These are phyloP conservation scores for Neostethus bicornis DNA, from an alignment of 2,797 vertebrate genomes.

Conservation along the genomic window DNA sequence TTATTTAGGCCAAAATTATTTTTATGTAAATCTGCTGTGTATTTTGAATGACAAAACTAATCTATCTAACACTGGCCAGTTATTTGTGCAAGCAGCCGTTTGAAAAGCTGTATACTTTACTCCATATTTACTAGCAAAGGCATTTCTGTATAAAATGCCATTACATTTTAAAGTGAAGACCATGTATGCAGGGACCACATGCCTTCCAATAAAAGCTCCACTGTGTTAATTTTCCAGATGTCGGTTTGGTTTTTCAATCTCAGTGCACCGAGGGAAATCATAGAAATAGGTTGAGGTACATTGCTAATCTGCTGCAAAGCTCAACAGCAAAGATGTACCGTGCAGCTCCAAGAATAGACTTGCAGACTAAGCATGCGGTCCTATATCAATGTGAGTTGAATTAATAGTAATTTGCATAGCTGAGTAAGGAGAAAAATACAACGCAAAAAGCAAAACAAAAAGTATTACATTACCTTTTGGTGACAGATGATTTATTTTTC, in stretches of 20 bases:
- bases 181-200: background rate
- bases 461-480: no score
- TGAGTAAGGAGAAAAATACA: background rate
- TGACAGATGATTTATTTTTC: no score
- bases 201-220: background rate
- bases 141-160: no score
- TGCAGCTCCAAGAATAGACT: conserved; percentile 14
- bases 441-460: background rate
- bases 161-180: no score
- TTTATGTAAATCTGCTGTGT: no score
- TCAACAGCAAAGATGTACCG: background rate
- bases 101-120: no score
- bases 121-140: no score
- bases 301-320: background rate
- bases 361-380: conserved; percentile 17
- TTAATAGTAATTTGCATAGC: background rate
- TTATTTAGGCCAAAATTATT: no score
- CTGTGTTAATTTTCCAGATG: conserved; percentile 12
- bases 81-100: no score
- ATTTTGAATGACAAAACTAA: no score
- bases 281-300: conserved; percentile 11
- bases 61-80: no score
- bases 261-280: conserved; percentile 13
- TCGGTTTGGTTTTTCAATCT: conserved; percentile 6
- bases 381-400: conserved; percentile 22